Conservation (phyloP, 2,113 vertebrate species). For the Thryonomys swinderianus region DNA sequence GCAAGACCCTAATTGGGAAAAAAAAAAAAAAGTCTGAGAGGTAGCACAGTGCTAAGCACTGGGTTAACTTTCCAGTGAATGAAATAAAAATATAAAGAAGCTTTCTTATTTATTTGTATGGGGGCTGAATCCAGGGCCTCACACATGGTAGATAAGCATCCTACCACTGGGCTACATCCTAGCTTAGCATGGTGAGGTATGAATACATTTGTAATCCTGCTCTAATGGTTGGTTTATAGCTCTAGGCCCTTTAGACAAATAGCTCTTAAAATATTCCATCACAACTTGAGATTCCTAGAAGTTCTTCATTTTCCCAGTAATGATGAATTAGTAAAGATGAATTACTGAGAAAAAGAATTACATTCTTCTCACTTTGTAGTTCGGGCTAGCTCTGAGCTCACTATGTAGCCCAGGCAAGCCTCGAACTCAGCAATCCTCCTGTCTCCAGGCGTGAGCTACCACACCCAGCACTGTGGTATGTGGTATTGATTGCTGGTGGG, state of each 20-base stretch:
- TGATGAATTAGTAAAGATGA: background rate
- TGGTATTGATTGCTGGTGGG: no score
- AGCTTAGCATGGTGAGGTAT: no score
- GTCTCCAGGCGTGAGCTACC: no score
- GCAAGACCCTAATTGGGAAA: background rate
- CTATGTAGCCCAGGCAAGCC: no score
- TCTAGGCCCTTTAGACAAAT: background rate
- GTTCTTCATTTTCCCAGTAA: background rate
- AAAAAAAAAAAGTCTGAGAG: background rate
- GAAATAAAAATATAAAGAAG: background rate
- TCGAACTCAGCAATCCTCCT: no score
- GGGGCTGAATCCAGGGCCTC: background rate
- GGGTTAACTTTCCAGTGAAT: background rate
- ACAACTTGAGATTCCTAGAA: background rate
- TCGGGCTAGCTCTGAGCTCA: no score
- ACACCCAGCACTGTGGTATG: no score
- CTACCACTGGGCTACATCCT: background rate
- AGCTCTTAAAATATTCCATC: background rate
- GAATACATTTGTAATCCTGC: background rate
- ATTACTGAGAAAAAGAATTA: background rate
- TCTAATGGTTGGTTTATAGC: background rate
- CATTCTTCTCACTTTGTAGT: no score
- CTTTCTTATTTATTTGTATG: background rate
- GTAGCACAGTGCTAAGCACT: background rate
- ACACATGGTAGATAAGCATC: background rate